A percentile compares a stretch with the other conserved stretches of the same genome.
Conservation (phyloP, 2,888 invertebrate genomes). For the Esperia sulphurella region DNA sequence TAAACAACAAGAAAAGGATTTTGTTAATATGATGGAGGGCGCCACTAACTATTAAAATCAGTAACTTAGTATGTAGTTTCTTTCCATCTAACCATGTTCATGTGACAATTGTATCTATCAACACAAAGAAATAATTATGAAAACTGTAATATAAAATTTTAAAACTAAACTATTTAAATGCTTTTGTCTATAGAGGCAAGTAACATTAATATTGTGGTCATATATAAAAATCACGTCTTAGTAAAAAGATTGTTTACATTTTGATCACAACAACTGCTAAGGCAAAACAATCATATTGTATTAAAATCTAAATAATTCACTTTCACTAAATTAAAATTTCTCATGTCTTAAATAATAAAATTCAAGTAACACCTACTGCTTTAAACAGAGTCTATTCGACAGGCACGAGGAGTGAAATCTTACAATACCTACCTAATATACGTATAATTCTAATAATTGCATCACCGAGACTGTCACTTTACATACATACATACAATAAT, state of each 20-base stretch:
- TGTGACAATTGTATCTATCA: too few relatives aligned
- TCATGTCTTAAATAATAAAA: slow-evolving; percentile 2
- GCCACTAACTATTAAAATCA: too few relatives aligned
- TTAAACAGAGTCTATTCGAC: slow-evolving; percentile 1
- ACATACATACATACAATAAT: background rate
- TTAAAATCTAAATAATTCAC: background rate
- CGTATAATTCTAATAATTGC: background rate
- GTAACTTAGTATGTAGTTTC: too few relatives aligned
- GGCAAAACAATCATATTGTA: background rate
- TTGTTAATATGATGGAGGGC: too few relatives aligned
- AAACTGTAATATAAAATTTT: too few relatives aligned
- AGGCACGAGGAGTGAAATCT: slow-evolving; percentile 3
- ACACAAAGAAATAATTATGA: too few relatives aligned
- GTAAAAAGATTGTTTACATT: background rate
- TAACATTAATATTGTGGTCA: background rate
- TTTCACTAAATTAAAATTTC: background rate
- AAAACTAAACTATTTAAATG: slow-evolving; percentile 4
- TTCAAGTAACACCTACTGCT: slow-evolving; percentile 2
- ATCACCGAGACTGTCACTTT: background rate
- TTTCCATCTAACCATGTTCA: too few relatives aligned
- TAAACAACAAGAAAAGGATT: too few relatives aligned
- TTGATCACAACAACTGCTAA: background rate
- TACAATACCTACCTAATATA: background rate
- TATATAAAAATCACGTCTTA: too few relatives aligned
- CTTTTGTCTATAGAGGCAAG: slow-evolving; percentile 3